These are phyloP conservation scores for Druon quercuslanigerum DNA, from an alignment of 1,140 invertebrate species.

Conservation along the genomic window DNA sequence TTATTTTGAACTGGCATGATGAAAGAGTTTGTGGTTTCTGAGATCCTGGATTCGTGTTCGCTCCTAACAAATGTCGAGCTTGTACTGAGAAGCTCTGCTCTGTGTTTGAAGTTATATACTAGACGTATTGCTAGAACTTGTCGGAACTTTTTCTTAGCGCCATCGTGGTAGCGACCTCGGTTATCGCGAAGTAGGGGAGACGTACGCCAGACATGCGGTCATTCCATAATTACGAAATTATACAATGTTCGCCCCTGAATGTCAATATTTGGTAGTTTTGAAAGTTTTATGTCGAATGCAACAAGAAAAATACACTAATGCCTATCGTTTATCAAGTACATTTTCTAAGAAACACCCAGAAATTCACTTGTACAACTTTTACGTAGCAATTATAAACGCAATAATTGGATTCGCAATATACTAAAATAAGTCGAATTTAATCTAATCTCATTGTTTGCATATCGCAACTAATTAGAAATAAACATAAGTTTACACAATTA, in stretches of 20 bases:
- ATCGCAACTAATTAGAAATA: too few relatives aligned
- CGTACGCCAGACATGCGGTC: neutral
- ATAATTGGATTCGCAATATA: too few relatives aligned
- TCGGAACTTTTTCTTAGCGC: neutral
- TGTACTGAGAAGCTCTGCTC: neutral
- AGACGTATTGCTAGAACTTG: neutral
- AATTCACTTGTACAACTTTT: too few relatives aligned
- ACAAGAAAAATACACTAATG: too few relatives aligned
- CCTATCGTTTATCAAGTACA: too few relatives aligned
- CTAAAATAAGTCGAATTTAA: too few relatives aligned
- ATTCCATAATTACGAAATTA: neutral
- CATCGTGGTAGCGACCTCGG: conserved; percentile 9
- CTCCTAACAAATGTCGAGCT: neutral
- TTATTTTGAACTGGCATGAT: neutral
- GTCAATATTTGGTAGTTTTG: too few relatives aligned
- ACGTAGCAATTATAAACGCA: too few relatives aligned
- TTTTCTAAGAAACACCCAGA: too few relatives aligned
- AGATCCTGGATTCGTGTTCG: neutral
- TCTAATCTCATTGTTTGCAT: too few relatives aligned
- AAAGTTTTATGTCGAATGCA: too few relatives aligned
- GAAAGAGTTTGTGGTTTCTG: neutral
- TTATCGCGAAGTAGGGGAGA: neutral
- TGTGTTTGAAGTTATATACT: conserved; percentile 13
- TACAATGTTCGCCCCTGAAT: neutral
- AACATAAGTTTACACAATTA: too few relatives aligned